Conservation (phyloP, 2,113 vertebrate genomes). For the Cardinalis cardinalis region DNA sequence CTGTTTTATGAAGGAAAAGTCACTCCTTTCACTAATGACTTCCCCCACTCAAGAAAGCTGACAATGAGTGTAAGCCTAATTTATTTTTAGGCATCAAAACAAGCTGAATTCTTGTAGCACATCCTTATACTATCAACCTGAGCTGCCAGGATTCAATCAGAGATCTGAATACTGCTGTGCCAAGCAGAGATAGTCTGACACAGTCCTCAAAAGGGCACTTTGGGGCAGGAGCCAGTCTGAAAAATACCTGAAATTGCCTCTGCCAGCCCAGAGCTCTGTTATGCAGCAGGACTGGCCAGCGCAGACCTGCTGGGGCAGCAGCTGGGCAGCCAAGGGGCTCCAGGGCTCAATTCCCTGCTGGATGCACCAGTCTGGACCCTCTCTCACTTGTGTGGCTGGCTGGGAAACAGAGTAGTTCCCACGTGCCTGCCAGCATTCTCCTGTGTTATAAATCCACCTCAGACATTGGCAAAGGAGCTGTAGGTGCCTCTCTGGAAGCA, state of each 20-base stretch:
- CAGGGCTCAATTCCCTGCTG: not conserved
- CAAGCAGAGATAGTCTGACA: not conserved
- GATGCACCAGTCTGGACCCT: not conserved
- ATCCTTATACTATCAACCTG: not conserved
- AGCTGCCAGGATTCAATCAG: not conserved
- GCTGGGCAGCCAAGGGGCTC: not conserved
- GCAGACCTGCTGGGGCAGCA: not conserved
- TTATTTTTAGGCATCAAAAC: not conserved
- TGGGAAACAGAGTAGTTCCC: not conserved
- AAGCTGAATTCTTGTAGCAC: not conserved
- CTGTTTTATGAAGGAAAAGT: not conserved
- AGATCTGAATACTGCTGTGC: fast-evolving
- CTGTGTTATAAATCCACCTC: not conserved
- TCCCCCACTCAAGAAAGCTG: not conserved
- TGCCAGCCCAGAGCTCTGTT: not conserved
- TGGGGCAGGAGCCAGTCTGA: not conserved
- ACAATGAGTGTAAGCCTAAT: not conserved
- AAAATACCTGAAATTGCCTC: not conserved
- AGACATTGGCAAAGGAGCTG: not conserved
- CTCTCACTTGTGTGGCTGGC: fast-evolving
- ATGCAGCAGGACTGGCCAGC: fast-evolving
- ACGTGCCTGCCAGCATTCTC: not conserved
- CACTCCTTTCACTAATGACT: not conserved
- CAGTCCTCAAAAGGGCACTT: not conserved
- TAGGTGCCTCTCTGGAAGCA: not conserved